Percentiles rank a stretch among this genome's conserved stretches.
These are phyloP conservation scores for Scaeva pyrastri DNA, from an alignment of 2,888 invertebrate species.

Conservation along the genomic window DNA sequence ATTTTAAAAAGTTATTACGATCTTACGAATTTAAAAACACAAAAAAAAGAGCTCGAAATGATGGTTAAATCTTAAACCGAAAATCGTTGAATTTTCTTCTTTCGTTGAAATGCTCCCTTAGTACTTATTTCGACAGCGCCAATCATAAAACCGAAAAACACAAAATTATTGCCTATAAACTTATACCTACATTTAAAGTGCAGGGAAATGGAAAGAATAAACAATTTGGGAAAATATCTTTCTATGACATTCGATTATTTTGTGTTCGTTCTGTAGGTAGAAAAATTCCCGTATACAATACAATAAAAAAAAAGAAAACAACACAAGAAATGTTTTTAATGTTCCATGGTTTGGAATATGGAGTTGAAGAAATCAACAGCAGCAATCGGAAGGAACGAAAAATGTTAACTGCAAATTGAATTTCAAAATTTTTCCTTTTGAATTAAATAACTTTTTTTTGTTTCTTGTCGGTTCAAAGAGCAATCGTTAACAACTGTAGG, in stretches of 20 bases:
- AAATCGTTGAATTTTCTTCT: too few species aligned
- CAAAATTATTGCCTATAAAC: background rate
- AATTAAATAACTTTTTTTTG: background rate
- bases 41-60: too few species aligned
- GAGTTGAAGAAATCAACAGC: background rate
- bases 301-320: background rate
- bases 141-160: background rate
- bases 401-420: conserved; percentile 34
- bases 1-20: too few species aligned
- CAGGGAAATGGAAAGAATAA: conserved; percentile 2
- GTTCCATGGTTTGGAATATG: background rate
- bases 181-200: too few species aligned
- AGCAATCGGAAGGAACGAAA: conserved; percentile 9
- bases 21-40: too few species aligned
- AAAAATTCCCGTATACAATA: too few species aligned
- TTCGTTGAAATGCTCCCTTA: too few species aligned
- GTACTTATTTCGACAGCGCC: background rate
- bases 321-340: conserved; percentile 5
- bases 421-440: background rate
- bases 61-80: too few species aligned
- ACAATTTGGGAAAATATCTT: conserved; percentile 58
- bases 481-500: background rate
- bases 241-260: conserved; percentile 66
- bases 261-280: background rate
- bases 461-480: background rate